Evolutionary conservation across 2,888 invertebrate genomes (phyloP), one percentile per base, ranked within the genome.

Genomic region (Vandiemenella viatica): DNA sequence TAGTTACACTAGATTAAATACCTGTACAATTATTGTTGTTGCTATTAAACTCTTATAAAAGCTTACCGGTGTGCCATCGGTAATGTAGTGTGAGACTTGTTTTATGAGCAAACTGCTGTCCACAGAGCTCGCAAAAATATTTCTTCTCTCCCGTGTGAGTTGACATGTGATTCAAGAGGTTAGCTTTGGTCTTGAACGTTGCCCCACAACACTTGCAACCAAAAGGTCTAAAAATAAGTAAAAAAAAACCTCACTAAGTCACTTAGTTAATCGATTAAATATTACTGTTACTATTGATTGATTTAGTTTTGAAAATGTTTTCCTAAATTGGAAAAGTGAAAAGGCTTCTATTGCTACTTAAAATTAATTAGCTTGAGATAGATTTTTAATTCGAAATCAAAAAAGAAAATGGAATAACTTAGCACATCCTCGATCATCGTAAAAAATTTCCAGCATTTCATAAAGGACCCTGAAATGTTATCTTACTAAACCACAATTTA

Each of bases 21-120:
- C n/a, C n/a, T n/a, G n/a, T n/a, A n/a, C n/a, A n/a, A n/a, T n/a
- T n/a, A n/a, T n/a, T n/a, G n/a, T n/a, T n/a, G n/a, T n/a, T n/a
- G n/a, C n/a, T n/a, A n/a, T n/a, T n/a, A n/a, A n/a, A n/a, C n/a
- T n/a, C n/a, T n/a, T n/a, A n/a, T n/a, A n/a, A n/a, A n/a, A n/a
- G 17, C 46, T 58, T 55, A 51, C 64, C 65, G 20, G 62, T 63
- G 49, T 67, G 65, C 58, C 62, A 68, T 59, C 72, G 63, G 49
- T 80, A 74, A 61, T 89, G 88, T 45, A 84, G 65, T 4, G 78
- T 82, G 37, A 86, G 72, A 53, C 84, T 83, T 0, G 84, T 83
- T 64, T 83, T 83, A 62, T 85, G 82, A 7, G 80, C 77, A 62
- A 87, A 87, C 57, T 73, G 73, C 59, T 81, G 79, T 26, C 77